Base-by-base conservation (phyloP, 1,140 invertebrate genomes). In the Halictus rubicundus region DNA sequence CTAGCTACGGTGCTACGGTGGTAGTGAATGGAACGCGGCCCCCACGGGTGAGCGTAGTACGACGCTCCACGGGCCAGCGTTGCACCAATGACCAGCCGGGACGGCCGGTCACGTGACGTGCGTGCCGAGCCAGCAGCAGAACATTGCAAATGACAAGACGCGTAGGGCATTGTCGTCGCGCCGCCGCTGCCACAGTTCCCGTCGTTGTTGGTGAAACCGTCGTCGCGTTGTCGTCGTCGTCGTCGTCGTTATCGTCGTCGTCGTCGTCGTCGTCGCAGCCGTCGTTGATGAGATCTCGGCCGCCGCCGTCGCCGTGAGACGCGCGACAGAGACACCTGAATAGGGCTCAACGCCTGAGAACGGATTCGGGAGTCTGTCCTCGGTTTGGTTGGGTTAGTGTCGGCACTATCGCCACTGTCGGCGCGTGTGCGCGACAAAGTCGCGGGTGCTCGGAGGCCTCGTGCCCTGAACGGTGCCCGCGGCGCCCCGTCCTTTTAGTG, bases 141-240 rank as follows among this genome's bases (percentile, higher is more conserved):
- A 89, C 89, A 86, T 88, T 87, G 88, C 85, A 89, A 90, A 89
- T 89, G 89, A 90, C 89, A 90, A 90, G 88, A 88, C 87, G 88
- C 88, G 84, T 88, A 87, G 87, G 83, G 86, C 87, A 88, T 89
- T 88, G 88, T 85, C 81, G 88, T 88, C 86, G 81, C 84, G 74
- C 84, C 81, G 85, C 79, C 83, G 83, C 68, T 61, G 70, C 69
- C 60, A 68, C 19, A 57, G 84, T 52, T 68, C 54, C 32, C 61
- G 78, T 49, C 63, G 74, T 60, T 65, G 77, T 68, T 75, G 54
- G 81, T 80, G 69, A 74, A 66, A 65, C 59, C 68, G 72, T 59
- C 78, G 72, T 64, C 61, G 32, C 77, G 23, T 25, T 60, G 27
- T 21, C 61, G 68, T 49, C 54, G 65, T 54, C 14, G 70, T 54